phyloP scores from a whole-genome alignment of 2,113 vertebrate genomes.

The Cryptomyrus ogoouensis region DNA sequence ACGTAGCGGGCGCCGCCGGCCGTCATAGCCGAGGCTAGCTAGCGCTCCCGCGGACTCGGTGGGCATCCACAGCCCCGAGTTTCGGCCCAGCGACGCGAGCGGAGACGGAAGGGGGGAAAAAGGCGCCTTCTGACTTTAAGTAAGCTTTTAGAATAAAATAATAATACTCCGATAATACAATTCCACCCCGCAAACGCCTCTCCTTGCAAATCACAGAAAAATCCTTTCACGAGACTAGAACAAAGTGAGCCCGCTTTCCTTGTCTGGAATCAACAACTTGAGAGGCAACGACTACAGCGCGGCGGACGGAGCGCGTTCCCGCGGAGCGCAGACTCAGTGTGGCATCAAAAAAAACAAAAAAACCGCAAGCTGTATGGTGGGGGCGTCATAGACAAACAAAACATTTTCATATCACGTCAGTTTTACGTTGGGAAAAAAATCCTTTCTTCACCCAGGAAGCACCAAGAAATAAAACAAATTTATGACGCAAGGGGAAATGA shows the following conservation, averaged over 20 bases:
- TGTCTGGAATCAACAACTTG: not conserved
- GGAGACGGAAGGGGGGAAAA: not conserved
- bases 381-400: constrained; percentile 3
- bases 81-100: not conserved
- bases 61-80: not conserved
- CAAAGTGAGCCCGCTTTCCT: not conserved
- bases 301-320: not conserved
- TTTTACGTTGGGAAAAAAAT: not conserved
- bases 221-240: not conserved
- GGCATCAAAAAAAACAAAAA: not conserved
- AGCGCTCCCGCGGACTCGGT: not conserved
- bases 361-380: not conserved
- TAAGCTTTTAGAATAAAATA: not conserved
- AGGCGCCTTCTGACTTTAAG: not conserved
- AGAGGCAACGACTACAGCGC: not conserved
- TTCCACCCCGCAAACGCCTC: not conserved
- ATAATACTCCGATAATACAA: not conserved
- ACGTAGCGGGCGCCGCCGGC: not conserved
- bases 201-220: not conserved
- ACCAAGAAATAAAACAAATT: not conserved
- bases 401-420: not conserved
- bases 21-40: not conserved
- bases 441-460: not conserved
- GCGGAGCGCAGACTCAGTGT: not conserved
- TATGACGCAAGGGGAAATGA: not conserved